A percentile compares a stretch with the other conserved stretches of the same genome.
phyloP scores from a whole-genome alignment of 2,797 vertebrate species.

The Oryzias sinensis region DNA sequence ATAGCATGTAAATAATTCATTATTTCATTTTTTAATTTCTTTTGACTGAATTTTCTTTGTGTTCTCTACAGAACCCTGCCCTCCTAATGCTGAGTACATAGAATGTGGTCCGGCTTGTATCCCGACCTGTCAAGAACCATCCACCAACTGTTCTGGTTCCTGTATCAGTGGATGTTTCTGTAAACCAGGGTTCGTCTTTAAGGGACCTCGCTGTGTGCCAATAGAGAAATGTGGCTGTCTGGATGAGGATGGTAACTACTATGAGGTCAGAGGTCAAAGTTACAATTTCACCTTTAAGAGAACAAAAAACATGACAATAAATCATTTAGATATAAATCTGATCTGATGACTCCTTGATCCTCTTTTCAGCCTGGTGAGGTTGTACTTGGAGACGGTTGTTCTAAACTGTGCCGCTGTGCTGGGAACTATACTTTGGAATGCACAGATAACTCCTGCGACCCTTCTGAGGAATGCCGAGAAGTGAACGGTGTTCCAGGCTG shows the following conservation, averaged over 20 bases:
- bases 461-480: conserved; percentile 76
- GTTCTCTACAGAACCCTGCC: conserved; percentile 62
- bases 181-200: conserved; percentile 79
- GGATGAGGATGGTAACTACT: conserved; percentile 75
- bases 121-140: conserved; percentile 74
- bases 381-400: conserved; percentile 71
- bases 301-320: no score
- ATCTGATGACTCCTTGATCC: neutral
- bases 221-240: conserved; percentile 76
- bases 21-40: neutral
- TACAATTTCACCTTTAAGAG: neutral
- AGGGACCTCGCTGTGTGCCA: conserved; percentile 65
- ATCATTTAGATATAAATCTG: neutral
- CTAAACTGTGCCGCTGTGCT: conserved; percentile 72
- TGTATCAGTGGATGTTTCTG: conserved; percentile 80
- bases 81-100: conserved; percentile 72
- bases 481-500: conserved; percentile 69
- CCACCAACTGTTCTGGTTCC: conserved; percentile 69
- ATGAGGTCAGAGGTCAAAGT: conserved; percentile 63
- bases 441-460: conserved; percentile 73
- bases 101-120: conserved; percentile 78
- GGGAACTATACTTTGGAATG: conserved; percentile 80
- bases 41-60: neutral
- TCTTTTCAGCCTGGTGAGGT: conserved; percentile 67
- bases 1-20: neutral